These are phyloP conservation scores for Myiotriccus ornatus DNA, from an alignment of 2,797 vertebrate genomes.

Conservation along the genomic window DNA sequence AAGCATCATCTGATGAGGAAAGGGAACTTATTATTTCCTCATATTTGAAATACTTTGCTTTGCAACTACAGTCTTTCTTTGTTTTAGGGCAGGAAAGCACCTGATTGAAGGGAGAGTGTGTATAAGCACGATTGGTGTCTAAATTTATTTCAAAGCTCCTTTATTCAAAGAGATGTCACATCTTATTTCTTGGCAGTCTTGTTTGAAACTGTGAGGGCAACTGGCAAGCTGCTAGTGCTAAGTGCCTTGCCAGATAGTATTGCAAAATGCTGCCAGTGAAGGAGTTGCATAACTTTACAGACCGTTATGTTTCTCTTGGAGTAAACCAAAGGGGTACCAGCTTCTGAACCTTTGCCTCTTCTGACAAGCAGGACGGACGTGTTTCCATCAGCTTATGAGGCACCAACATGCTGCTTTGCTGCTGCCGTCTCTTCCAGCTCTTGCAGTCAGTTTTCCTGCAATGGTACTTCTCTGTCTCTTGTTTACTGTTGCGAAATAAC, in stretches of 20 bases:
- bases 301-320: not conserved
- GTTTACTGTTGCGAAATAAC: not conserved
- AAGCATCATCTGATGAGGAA: not conserved
- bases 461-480: not conserved
- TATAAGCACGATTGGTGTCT: not conserved
- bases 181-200: conserved; percentile 17
- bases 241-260: not conserved
- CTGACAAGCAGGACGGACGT: not conserved
- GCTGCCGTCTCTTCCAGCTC: not conserved
- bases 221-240: not conserved
- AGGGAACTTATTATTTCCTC: not conserved
- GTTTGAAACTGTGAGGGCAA: not conserved
- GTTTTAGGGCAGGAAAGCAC: conserved; percentile 7
- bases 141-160: not conserved
- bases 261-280: conserved; percentile 6
- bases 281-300: not conserved
- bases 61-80: not conserved
- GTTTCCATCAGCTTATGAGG: not conserved
- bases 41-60: not conserved
- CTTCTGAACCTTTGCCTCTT: not conserved
- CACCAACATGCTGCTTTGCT: not conserved
- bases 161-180: not conserved
- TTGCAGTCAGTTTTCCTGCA: not conserved
- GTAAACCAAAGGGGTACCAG: not conserved
- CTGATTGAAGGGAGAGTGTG: not conserved